These are phyloP conservation scores for Neodon shergylaensis DNA, from an alignment of 2,113 vertebrate species.

Conservation along the genomic window DNA sequence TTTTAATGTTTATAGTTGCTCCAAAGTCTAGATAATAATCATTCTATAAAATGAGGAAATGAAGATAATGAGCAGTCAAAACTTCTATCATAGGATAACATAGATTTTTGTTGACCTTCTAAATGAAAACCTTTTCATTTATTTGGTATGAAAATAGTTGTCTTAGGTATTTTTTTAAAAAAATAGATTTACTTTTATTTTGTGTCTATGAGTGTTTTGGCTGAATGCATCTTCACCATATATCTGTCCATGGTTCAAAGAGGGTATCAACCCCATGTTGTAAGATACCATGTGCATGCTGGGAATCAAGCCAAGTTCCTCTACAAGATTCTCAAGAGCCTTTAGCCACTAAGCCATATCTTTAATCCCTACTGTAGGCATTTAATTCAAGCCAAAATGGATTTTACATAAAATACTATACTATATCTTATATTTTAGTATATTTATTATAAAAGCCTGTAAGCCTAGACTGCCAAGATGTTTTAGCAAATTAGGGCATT, in stretches of 20 bases:
- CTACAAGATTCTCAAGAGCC: background rate
- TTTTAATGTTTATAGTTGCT: background rate
- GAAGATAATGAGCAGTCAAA: background rate
- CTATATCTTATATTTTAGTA: background rate
- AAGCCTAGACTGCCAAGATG: background rate
- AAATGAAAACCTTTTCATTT: conserved; percentile 26
- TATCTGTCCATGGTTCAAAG: background rate
- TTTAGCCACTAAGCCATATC: background rate
- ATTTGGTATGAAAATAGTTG: background rate
- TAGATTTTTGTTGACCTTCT: conserved; percentile 19
- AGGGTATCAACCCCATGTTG: background rate
- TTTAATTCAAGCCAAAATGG: background rate
- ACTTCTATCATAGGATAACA: background rate
- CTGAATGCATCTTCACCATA: background rate
- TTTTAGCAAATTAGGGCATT: background rate
- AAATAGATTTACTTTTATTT: background rate
- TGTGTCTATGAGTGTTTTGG: background rate
- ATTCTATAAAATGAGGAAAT: background rate
- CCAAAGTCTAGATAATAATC: conserved; percentile 3
- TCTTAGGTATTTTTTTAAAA: background rate
- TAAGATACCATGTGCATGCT: background rate
- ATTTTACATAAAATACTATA: background rate
- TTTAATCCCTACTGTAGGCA: background rate
- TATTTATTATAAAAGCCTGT: background rate
- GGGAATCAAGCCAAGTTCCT: background rate